Base-by-base conservation (phyloP, 1,140 invertebrate genomes). In the Pectinophora gossypiella region DNA sequence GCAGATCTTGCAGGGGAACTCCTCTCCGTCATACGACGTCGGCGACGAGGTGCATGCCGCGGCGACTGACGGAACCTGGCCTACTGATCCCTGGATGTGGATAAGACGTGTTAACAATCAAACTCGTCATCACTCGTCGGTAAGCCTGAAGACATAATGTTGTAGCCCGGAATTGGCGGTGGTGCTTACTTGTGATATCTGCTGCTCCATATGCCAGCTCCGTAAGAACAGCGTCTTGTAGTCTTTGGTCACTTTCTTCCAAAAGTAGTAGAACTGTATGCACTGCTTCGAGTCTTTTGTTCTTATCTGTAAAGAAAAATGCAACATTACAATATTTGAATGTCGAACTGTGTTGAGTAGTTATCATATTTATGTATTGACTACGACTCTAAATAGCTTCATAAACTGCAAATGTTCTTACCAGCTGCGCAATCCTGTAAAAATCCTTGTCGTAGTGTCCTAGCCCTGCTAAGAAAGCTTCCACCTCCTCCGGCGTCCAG, bases 251-350 rank as follows among this genome's bases (percentile, higher is more conserved):
- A 97, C 91, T 87, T 97, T 97, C 88, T 99, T 99, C 98, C 98
- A 99, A 64, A 98, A 92, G 82, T 99, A 99, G 86, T 99, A 99
- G 88, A 99, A 99, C 89, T 98, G 96, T 64, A 99, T 91, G 89
- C 98, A 99, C 73, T 99, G 96, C 74, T 96, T 97, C 3, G 94
- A 92, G 42, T 94, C 92, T 90, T 99, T 99, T 18, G 93, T 94
- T 67, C 91, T 91, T 68, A 98, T 89, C 94, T 96, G 79, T 35
- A 87, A 87, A 40, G 54, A 61, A 6, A 6, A 40, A 40, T 40
- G 38, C 38, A 13, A 15, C 9, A 12, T 27, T 27, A 27, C 23
- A 5, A n/a, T n/a, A n/a, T 9, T 32, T 9, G 7, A 32, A 3
- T 32, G 10, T 23, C 22, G 22, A n/a, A 12, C 27, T 32, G n/a